Conservation (phyloP, 2,888 invertebrate genomes). For the Steinernema scapterisci region DNA sequence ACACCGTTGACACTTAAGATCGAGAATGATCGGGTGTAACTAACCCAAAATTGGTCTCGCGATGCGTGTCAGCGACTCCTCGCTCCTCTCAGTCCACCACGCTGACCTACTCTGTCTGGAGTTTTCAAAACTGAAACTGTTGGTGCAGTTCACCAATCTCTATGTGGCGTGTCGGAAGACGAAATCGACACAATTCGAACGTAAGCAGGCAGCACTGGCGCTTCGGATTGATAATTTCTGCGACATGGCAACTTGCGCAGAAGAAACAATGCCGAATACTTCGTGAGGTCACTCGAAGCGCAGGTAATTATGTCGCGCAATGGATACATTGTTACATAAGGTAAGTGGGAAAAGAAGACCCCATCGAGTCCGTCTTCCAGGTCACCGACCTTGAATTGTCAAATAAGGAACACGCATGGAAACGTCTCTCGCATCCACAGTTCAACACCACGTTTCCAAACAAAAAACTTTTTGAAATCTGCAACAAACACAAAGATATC, state of each 20-base stretch:
- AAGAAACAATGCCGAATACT: not conserved
- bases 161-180: not conserved
- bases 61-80: constrained; percentile 14
- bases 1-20: constrained; percentile 25
- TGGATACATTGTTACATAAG: not conserved
- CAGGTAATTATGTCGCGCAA: not conserved
- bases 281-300: not conserved
- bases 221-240: too few relatives aligned
- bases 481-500: too few relatives aligned
- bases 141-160: not conserved
- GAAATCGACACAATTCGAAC: constrained; percentile 3
- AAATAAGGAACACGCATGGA: not conserved
- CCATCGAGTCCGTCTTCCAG: not conserved
- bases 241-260: too few relatives aligned
- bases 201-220: too few relatives aligned
- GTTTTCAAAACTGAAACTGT: constrained; percentile 28
- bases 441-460: too few relatives aligned
- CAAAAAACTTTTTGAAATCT: too few relatives aligned
- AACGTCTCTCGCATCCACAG: too few relatives aligned
- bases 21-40: constrained; percentile 12
- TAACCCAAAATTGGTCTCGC: constrained; percentile 22
- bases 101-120: constrained; percentile 24
- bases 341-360: not conserved
- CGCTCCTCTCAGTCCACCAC: not conserved
- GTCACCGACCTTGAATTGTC: constrained; percentile 11